Base-by-base conservation (phyloP, 2,888 invertebrate species). In the Hypomecis punctinalis region DNA sequence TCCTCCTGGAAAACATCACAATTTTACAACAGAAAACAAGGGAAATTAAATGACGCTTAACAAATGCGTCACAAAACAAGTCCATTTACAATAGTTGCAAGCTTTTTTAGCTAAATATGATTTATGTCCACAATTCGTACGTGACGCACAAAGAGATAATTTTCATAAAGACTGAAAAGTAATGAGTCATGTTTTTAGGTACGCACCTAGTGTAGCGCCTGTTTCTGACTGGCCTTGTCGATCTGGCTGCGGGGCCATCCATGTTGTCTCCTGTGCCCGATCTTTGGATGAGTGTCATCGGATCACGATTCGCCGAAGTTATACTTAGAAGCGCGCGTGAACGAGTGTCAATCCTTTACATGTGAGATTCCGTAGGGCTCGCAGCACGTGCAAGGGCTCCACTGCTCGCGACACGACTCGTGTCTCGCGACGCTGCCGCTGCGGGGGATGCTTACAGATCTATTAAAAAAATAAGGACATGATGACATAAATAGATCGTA, bases 141-240 rank as follows among this genome's bases (percentile, higher is more conserved):
- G 72, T 91, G 91, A 91, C 89, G 83, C 91, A 92, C 90, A 92
- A 92, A 91, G 91, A 89, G 84, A 80, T 83, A 68, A 77, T 80
- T 81, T 43, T 72, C 75, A 76, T 73, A 76, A 79, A 83, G 77
- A 81, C 85, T 87, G 83, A 88, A 23, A 90, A 87, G 74, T 79
- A 83, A 85, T 91, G 90, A 90, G 77, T 90, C 90, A 91, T 83
- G 74, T 79, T 74, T 78, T 72, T 74, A 66, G 77, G 72, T 76
- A 85, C 94, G 91, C 86, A 96, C 96, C 96, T 94, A 91, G 94
- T 96, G 85, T 95, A 95, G 80, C 95, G 93, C 79, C 96, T 95
- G 93, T 94, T 96, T 81, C 96, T 94, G 72, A 96, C 94, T 61
- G 96, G 96, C 72, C 96, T 94, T 79, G 93, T 89, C 69, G 94